Conservation (phyloP, 2,888 invertebrate genomes). For the Chloroclystis v-ata region DNA sequence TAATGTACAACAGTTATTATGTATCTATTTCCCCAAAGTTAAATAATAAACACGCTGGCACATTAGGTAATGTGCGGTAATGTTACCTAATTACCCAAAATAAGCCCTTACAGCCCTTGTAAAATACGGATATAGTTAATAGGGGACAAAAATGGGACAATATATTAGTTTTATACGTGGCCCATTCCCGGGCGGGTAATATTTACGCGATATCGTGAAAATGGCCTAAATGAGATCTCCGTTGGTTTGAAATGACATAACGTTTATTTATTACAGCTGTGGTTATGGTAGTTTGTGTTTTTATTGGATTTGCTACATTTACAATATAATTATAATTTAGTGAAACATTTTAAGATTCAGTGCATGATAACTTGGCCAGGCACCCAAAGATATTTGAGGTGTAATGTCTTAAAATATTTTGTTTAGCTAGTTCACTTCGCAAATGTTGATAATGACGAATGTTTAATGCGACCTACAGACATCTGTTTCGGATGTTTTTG, state of each 20-base stretch:
- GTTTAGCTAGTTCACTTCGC: conserved; percentile 8
- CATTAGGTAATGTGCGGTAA: background rate
- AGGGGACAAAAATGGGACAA: conserved; percentile 50
- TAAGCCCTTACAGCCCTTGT: conserved; percentile 11
- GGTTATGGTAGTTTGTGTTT: conserved; percentile 29
- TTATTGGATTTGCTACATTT: conserved; percentile 20
- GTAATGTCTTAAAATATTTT: conserved; percentile 6
- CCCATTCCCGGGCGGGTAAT: conserved; percentile 41
- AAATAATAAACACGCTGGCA: background rate
- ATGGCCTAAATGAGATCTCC: conserved; percentile 43
- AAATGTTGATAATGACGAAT: too few relatives aligned
- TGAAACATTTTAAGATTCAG: conserved; percentile 20
- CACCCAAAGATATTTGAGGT: too few relatives aligned
- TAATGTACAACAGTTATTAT: background rate
- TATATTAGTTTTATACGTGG: conserved; percentile 58
- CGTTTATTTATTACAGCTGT: conserved; percentile 44
- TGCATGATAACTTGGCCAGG: too few relatives aligned
- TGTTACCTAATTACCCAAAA: conserved; percentile 5
- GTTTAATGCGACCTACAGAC: too few relatives aligned
- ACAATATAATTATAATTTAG: too few relatives aligned
- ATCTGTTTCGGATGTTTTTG: too few relatives aligned
- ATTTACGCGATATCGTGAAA: conserved; percentile 45
- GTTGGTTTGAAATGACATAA: conserved; percentile 42
- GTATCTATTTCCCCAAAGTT: background rate
- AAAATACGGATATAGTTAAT: conserved; percentile 42